These are phyloP conservation scores for Neogobius melanostomus DNA, from an alignment of 2,113 vertebrate species.

Conservation along the genomic window DNA sequence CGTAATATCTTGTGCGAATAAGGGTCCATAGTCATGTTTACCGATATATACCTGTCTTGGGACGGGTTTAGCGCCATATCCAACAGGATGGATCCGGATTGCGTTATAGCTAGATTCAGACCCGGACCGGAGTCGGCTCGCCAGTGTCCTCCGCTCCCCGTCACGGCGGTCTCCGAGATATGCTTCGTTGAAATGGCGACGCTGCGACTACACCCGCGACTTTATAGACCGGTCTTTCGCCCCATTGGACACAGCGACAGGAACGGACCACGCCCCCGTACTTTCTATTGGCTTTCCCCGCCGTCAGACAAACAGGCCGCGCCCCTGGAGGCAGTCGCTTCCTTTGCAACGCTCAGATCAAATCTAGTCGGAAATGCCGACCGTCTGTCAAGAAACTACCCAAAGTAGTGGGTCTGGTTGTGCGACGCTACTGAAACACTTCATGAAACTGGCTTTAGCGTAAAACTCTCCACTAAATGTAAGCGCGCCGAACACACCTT, in stretches of 20 bases:
- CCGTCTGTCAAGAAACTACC: slow-evolving; percentile 39
- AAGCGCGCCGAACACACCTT: not conserved
- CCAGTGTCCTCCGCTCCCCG: slow-evolving; percentile 48
- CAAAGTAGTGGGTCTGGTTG: slow-evolving; percentile 36
- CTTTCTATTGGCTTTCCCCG: slow-evolving; percentile 36
- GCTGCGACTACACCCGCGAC: slow-evolving; percentile 59
- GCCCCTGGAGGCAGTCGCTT: slow-evolving; percentile 9
- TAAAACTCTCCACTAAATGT: slow-evolving; percentile 18
- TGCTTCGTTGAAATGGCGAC: slow-evolving; percentile 80
- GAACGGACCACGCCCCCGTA: slow-evolving; percentile 41
- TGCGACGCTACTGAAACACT: not conserved
- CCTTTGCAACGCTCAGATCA: not conserved
- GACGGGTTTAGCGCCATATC: slow-evolving; percentile 77
- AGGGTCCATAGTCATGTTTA: slow-evolving; percentile 62
- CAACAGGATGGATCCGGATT: slow-evolving; percentile 83
- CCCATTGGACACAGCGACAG: slow-evolving; percentile 61
- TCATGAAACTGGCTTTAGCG: slow-evolving; percentile 29
- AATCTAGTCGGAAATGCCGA: slow-evolving; percentile 42
- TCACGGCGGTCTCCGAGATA: slow-evolving; percentile 5
- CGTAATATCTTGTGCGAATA: slow-evolving; percentile 57
- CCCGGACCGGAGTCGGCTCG: slow-evolving; percentile 63
- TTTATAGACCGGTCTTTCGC: slow-evolving; percentile 68
- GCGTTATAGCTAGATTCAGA: slow-evolving; percentile 59
- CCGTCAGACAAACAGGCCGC: slow-evolving; percentile 51
- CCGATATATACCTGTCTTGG: slow-evolving; percentile 80